Evolutionary conservation across 2,888 invertebrate species (phyloP), one percentile per base, ranked within the genome.

Genomic region (Brenthis hecate): DNA sequence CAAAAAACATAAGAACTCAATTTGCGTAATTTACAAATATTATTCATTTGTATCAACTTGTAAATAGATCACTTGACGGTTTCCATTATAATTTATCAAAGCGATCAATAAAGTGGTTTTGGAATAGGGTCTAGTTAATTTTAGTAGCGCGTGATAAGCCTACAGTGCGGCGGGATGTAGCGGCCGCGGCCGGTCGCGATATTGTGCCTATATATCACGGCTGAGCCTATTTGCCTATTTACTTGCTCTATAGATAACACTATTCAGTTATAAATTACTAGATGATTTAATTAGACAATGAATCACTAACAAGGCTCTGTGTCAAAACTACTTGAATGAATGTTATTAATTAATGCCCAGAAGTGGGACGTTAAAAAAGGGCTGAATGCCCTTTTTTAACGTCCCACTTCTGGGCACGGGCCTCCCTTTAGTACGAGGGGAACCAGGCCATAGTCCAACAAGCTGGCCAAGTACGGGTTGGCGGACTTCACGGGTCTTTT

Each of bases 141-240:
- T 43, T n/a, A 11, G 43, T 11, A 36, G 28, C 13, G 56, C 16
- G 36, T 56, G 13, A 56, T 56, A 16, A 56, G 36, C 28, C 32
- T 32, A 13, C 23, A 19, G 11, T 19, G 28, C 28, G 28, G 28
- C 28, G 28, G 53, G 16, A 1, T 4, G 19, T 3, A 54, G 53
- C 32, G 54, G 36, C 19, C 54, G 54, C 16, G 43, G 54, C 32
- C 2, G 28, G 43, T 43, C 66, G 43, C 60, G 63, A 66, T 66
- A 70, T 66, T 70, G 56, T 60, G 43, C 14, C 64, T 32, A 66
- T 70, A 66, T 55, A 66, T 70, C 63, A 66, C 62, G 57, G 58
- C 57, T 57, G 60, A 64, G 70, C 60, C 70, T 70, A 66, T 70
- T 61, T 63, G 62, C 57, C 57, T 58, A 47, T 58, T 66, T 48